Percentiles rank a stretch among this genome's conserved stretches.
Conservation (phyloP, 2,888 invertebrate genomes). For the Nineta flava region DNA sequence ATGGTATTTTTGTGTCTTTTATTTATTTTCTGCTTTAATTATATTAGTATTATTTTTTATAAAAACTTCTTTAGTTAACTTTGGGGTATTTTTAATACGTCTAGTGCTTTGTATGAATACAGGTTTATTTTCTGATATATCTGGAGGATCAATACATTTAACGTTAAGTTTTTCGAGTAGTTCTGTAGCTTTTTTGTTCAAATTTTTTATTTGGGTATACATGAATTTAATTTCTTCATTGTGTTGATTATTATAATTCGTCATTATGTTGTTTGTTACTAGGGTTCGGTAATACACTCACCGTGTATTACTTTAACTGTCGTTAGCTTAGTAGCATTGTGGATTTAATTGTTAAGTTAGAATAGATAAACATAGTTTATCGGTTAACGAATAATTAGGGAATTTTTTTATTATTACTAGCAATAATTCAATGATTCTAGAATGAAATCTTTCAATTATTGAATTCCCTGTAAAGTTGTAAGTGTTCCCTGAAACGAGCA, state of each 20-base stretch:
- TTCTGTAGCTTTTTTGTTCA: neutral
- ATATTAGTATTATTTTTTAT: no score
- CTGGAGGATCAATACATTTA: neutral
- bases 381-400: neutral
- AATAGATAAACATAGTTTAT: neutral
- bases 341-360: neutral
- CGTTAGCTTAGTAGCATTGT: neutral
- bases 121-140: neutral
- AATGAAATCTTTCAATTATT: slow-evolving; percentile 12
- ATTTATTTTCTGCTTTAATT: no score
- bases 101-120: neutral
- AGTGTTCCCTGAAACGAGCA: no score
- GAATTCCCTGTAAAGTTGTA: slow-evolving; percentile 13
- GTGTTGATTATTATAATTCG: neutral
- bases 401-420: neutral
- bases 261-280: neutral
- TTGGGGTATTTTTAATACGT: no score
- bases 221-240: neutral
- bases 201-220: no score
- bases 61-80: no score
- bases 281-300: neutral
- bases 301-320: neutral
- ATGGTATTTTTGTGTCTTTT: no score
- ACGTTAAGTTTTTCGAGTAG: neutral
- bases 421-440: slow-evolving; percentile 6